These are phyloP conservation scores for Diloba caeruleocephala DNA, from an alignment of 2,888 invertebrate genomes.

Conservation along the genomic window DNA sequence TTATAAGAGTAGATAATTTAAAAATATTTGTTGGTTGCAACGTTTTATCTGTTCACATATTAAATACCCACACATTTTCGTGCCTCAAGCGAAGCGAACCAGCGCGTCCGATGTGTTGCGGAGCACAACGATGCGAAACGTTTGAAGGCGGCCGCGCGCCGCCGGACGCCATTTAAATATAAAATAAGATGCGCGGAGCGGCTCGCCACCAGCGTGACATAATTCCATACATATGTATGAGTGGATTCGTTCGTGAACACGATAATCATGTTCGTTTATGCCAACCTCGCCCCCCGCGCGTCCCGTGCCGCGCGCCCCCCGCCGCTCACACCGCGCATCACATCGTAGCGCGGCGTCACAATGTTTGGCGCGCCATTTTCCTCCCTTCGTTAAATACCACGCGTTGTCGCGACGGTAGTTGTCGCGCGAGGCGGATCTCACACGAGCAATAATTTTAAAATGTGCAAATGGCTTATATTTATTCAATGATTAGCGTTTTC, in stretches of 20 bases:
- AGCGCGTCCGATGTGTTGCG: conserved; percentile 4
- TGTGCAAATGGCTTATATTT: conserved; percentile 4
- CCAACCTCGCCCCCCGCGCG: neutral
- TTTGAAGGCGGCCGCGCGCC: conserved; percentile 16
- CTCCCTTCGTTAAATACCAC: neutral
- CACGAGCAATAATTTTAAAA: conserved; percentile 9
- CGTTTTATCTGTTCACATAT: too few species aligned
- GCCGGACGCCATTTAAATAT: conserved; percentile 47
- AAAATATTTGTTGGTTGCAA: too few species aligned
- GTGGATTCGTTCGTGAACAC: conserved; percentile 49
- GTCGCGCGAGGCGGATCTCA: neutral
- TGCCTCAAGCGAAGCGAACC: conserved; percentile 7
- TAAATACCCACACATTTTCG: conserved; percentile 2
- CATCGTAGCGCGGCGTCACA: conserved; percentile 28
- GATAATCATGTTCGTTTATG: conserved; percentile 49
- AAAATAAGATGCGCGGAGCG: conserved; percentile 42
- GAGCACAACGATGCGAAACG: conserved; percentile 22
- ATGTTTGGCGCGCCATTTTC: conserved; percentile 1
- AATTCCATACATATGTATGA: conserved; percentile 61
- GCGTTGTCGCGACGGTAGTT: conserved; percentile 5
- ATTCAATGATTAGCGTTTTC: conserved; percentile 1
- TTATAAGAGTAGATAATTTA: too few species aligned
- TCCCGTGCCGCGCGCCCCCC: neutral
- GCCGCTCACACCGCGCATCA: conserved; percentile 23
- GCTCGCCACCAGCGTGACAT: conserved; percentile 37